Evolutionary conservation across 2,113 vertebrate species (phyloP), one percentile per base, ranked within the genome.

Genomic region (Apteryx mantelli): DNA sequence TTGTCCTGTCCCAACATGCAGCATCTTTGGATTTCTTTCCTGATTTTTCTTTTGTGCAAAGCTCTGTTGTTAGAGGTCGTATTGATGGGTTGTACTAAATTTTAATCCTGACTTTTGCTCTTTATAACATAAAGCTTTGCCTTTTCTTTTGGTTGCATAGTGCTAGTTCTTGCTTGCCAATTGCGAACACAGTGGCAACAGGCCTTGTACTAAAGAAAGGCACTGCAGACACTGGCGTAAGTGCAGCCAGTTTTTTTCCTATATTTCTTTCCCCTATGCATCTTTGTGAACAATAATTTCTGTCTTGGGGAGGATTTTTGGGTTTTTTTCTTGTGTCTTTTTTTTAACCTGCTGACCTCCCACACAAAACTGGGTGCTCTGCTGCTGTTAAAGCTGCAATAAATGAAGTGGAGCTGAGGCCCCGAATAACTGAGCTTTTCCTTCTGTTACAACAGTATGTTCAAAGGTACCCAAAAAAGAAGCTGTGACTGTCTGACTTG

Each of bases 321-420:
- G 15, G 73, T 69, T 66, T 25, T 40, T 7, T 16, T 40, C 42
- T 66, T 44, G 38, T 66, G 40, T 28, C 84, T 94, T 89, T 42
- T 86, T 17, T 61, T 91, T 95, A 13, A 95, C 91, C 95, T 95
- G 40, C 66, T 89, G 91, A 97, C 94, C 97, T 70, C 40, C 66
- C 64, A 91, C 46, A 91, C 82, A 78, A 82, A 92, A 66, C 58
- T 88, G 93, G 95, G 94, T 95, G 89, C 96, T 18, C 18, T 85
- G 92, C 91, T 66, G 88, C 92, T 56, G 61, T 40, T 71, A 24
- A 24, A 86, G 91, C 76, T 88, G 77, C 90, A 95, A 88, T 71
- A 34, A 92, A 95, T 77, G 91, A 95, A 95, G 76, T 11, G 0
- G 88, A 71, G 77, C 52, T 0, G 2, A 30, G 82, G 83, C 76